These are phyloP conservation scores for Caenorhabditis sp. DNA, from an alignment of 2,888 invertebrate genomes.

Conservation along the genomic window DNA sequence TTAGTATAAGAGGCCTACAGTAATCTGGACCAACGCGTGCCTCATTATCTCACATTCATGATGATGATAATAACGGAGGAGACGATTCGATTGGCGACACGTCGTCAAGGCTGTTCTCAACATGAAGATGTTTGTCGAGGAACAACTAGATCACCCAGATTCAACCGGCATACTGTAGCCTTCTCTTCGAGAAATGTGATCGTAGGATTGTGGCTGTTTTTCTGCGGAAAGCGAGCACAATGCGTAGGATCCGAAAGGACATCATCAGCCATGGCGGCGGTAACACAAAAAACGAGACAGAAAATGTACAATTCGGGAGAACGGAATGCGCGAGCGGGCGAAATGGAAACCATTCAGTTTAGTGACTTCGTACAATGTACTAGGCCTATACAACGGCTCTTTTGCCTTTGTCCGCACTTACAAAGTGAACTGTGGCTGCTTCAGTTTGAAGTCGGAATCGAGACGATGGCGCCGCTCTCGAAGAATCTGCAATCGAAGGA, in stretches of 20 bases:
- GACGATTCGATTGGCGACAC: constrained; percentile 14
- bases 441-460: constrained; percentile 30
- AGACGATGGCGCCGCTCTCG: constrained; percentile 3
- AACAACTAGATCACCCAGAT: background rate
- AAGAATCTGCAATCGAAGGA: constrained; percentile 11
- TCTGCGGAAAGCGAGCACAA: background rate
- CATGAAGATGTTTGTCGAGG: background rate
- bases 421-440: constrained; percentile 51
- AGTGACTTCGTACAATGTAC: constrained; percentile 24
- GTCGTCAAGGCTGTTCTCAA: constrained; percentile 35
- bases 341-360: constrained; percentile 22
- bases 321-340: background rate
- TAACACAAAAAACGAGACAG: constrained; percentile 1
- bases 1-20: constrained; percentile 14
- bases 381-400: background rate
- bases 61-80: constrained; percentile 21
- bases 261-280: background rate
- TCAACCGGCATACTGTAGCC: constrained; percentile 38
- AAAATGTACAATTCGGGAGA: constrained; percentile 31
- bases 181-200: background rate
- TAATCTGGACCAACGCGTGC: constrained; percentile 11
- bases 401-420: constrained; percentile 6
- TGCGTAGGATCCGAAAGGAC: background rate
- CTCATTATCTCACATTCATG: constrained; percentile 38
- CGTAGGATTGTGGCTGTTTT: background rate